A percentile compares a stretch with the other conserved stretches of the same genome.
These are phyloP conservation scores for Drosophila nigromelanica DNA, from an alignment of 1,140 invertebrate genomes.

Conservation along the genomic window DNA sequence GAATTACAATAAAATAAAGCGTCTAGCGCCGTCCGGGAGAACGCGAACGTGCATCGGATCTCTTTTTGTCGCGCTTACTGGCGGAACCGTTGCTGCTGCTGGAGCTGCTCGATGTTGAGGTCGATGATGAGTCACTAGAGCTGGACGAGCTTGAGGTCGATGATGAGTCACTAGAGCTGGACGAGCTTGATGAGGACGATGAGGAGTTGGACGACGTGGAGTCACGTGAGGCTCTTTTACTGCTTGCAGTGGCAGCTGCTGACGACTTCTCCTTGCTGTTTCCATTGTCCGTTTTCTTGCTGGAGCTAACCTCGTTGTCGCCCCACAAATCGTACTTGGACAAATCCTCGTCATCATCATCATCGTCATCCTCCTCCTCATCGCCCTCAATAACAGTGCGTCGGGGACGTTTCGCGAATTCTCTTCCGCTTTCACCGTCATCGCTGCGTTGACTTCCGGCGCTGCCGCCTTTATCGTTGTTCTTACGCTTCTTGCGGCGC, in stretches of 20 bases:
- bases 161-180: constrained; percentile 68
- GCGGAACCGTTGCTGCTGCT: constrained; percentile 49
- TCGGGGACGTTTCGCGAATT: constrained; percentile 78
- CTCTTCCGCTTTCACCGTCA: constrained; percentile 65
- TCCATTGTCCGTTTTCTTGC: constrained; percentile 52
- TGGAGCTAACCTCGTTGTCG: constrained; percentile 85
- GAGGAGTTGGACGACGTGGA: constrained; percentile 66
- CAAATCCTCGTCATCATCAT: constrained; percentile 90
- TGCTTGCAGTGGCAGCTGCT: constrained; percentile 15
- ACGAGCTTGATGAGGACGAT: constrained; percentile 74
- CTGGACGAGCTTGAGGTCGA: constrained; percentile 61
- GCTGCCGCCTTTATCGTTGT: constrained; percentile 63
- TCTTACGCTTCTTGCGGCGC: constrained; percentile 90
- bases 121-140: constrained; percentile 63
- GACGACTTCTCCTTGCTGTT: constrained; percentile 31
- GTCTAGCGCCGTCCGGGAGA: constrained; percentile 15
- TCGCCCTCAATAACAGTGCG: constrained; percentile 75
- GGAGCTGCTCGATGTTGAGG: constrained; percentile 65
- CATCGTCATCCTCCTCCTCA: constrained; percentile 85
- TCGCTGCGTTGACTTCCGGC: constrained; percentile 23
- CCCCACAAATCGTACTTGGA: constrained; percentile 93
- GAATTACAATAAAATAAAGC: background rate
- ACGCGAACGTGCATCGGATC: constrained; percentile 18
- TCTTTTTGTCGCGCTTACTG: constrained; percentile 46
- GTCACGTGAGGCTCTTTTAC: constrained; percentile 48